phyloP scores from a whole-genome alignment of 1,140 invertebrate species.

The Lineus longissimus region DNA sequence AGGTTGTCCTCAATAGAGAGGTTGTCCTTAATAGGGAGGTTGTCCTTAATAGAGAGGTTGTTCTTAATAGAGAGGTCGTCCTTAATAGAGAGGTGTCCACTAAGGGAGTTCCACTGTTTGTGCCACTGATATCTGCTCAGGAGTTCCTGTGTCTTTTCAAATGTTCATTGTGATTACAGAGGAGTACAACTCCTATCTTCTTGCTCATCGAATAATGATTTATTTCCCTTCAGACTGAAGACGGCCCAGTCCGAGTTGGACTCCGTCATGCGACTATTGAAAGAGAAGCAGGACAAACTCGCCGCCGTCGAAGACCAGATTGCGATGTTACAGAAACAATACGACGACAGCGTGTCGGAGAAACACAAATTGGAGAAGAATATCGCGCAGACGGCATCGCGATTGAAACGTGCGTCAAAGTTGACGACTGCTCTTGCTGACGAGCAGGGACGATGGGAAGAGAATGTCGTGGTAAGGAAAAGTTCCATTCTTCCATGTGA shows the following conservation, averaged over 20 bases:
- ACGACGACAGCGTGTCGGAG: slow-evolving; percentile 58
- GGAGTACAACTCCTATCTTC: too few species aligned
- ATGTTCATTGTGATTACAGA: too few species aligned
- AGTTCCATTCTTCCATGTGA: too few species aligned
- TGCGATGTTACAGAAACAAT: slow-evolving; percentile 51
- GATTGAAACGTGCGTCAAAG: slow-evolving; percentile 74
- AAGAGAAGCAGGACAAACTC: slow-evolving; percentile 52
- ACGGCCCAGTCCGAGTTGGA: slow-evolving; percentile 52
- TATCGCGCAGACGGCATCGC: slow-evolving; percentile 71
- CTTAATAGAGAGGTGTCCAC: too few species aligned
- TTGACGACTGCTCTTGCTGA: slow-evolving; percentile 79
- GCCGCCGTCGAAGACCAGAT: slow-evolving; percentile 53
- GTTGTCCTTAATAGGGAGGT: too few species aligned
- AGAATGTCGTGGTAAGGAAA: slow-evolving; percentile 64
- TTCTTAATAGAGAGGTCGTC: too few species aligned
- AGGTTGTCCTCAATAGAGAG: too few species aligned
- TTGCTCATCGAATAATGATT: too few species aligned
- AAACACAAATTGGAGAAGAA: slow-evolving; percentile 61
- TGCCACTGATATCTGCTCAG: too few species aligned
- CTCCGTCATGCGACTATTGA: slow-evolving; percentile 45
- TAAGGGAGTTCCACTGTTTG: too few species aligned
- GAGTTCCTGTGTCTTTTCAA: too few species aligned
- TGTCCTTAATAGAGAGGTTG: too few species aligned
- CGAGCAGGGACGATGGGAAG: slow-evolving; percentile 77
- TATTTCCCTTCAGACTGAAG: slow-evolving; percentile 59